Conservation (phyloP, 2,888 invertebrate species). For the Drosophila affinis region DNA sequence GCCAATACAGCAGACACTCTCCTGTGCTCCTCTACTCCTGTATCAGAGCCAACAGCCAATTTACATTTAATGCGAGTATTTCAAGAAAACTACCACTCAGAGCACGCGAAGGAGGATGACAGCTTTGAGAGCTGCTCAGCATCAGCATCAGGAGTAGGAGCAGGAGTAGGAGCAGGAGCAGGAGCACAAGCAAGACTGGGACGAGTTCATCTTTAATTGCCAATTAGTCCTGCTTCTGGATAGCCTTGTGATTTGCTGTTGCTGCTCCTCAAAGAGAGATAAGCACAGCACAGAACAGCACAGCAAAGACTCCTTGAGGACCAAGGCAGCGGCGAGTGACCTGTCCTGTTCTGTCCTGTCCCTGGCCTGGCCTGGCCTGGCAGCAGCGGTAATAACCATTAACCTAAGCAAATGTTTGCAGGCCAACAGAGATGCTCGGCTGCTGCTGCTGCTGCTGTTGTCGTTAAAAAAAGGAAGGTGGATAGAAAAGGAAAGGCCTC, state of each 20-base stretch:
- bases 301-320: constrained; percentile 30
- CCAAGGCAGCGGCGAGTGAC: constrained; percentile 24
- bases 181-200: background rate
- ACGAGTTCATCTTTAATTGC: constrained; percentile 71
- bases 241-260: constrained; percentile 72
- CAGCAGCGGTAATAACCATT: constrained; percentile 47
- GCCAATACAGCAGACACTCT: constrained; percentile 14
- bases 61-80: constrained; percentile 34
- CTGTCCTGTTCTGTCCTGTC: constrained; percentile 9
- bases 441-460: constrained; percentile 28
- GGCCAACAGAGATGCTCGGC: constrained; percentile 35
- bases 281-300: constrained; percentile 17
- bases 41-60: constrained; percentile 19
- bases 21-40: no score
- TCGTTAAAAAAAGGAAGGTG: constrained; percentile 34
- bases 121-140: constrained; percentile 4
- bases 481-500: constrained; percentile 35
- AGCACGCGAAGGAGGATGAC: background rate
- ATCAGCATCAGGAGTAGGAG: background rate
- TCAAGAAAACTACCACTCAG: constrained; percentile 20
- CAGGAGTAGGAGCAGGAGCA: background rate
- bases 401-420: constrained; percentile 74
- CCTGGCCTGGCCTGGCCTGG: background rate
- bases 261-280: constrained; percentile 24
- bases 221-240: constrained; percentile 69